Evolutionary conservation across 2,888 invertebrate species (phyloP).

Genomic region (Scaptomyza tumidula): DNA sequence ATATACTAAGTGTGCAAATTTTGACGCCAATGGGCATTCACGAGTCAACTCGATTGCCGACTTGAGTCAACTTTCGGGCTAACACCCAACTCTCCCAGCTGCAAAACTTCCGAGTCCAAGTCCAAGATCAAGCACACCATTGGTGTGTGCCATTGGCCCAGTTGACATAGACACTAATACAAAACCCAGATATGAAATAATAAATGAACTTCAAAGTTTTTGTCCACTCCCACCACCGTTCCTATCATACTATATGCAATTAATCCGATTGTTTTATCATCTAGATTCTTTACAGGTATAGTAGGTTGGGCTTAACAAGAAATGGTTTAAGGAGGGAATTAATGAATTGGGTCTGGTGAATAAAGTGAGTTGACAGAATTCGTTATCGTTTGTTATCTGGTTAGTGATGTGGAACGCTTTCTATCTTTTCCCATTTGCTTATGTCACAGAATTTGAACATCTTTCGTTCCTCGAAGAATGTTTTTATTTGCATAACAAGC

Average conservation of each 20-base stretch:
- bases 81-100: not conserved
- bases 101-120: conserved; percentile 50
- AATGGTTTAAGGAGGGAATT: too few species aligned
- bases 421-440: too few species aligned
- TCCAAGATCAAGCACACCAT: conserved; percentile 13
- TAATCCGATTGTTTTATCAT: not conserved
- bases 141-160: conserved; percentile 38
- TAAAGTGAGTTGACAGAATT: too few species aligned
- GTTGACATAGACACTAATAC: conserved; percentile 35
- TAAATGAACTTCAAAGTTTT: conserved; percentile 20
- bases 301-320: too few species aligned
- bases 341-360: too few species aligned
- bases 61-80: not conserved
- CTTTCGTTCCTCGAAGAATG: too few species aligned
- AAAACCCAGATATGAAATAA: conserved; percentile 10
- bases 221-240: conserved; percentile 31
- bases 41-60: conserved; percentile 46
- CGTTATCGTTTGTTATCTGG: too few species aligned
- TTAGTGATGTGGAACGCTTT: too few species aligned
- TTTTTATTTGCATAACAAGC: too few species aligned
- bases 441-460: too few species aligned
- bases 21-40: conserved; percentile 72
- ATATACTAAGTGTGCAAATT: conserved; percentile 66
- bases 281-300: too few species aligned
- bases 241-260: not conserved